Evolutionary conservation across 2,888 invertebrate genomes (phyloP).

Genomic region (Mythimna pallens): DNA sequence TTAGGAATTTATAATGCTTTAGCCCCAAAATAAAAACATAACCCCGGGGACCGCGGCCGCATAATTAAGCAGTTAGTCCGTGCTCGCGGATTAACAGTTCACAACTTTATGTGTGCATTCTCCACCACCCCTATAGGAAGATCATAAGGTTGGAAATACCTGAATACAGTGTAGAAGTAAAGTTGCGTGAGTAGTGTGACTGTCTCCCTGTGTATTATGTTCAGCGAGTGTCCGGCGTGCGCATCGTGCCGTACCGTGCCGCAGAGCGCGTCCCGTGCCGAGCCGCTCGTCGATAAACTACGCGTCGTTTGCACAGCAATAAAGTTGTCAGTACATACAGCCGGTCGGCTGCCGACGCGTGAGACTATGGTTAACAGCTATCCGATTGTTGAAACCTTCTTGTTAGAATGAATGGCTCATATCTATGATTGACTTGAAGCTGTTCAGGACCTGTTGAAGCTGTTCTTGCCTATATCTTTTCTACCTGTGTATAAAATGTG

Average conservation of each 20-base stretch:
- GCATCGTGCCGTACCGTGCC: conserved; percentile 10
- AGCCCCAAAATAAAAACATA: conserved; percentile 83
- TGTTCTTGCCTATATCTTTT: too few species aligned
- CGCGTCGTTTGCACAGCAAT: conserved; percentile 21
- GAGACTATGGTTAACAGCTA: neutral
- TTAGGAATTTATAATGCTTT: conserved; percentile 81
- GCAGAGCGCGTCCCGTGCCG: conserved; percentile 1
- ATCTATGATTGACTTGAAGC: neutral
- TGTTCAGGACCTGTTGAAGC: neutral
- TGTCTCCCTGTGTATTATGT: conserved; percentile 49
- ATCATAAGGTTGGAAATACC: conserved; percentile 35
- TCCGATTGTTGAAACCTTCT: neutral
- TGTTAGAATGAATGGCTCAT: neutral
- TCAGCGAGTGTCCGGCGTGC: conserved; percentile 34
- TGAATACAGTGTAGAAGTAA: neutral
- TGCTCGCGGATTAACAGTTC: conserved; percentile 75
- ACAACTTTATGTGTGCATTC: conserved; percentile 43
- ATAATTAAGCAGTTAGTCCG: conserved; percentile 85
- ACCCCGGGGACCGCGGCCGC: conserved; percentile 77
- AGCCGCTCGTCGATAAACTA: neutral
- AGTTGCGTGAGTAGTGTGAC: conserved; percentile 42
- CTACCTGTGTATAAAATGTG: neutral
- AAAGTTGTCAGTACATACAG: conserved; percentile 2
- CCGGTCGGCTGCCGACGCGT: conserved; percentile 8
- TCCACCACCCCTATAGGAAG: conserved; percentile 9